A percentile compares a stretch with the other conserved stretches of the same genome.
phyloP scores from a whole-genome alignment of 2,113 vertebrate genomes.

The Gambusia holbrooki region DNA sequence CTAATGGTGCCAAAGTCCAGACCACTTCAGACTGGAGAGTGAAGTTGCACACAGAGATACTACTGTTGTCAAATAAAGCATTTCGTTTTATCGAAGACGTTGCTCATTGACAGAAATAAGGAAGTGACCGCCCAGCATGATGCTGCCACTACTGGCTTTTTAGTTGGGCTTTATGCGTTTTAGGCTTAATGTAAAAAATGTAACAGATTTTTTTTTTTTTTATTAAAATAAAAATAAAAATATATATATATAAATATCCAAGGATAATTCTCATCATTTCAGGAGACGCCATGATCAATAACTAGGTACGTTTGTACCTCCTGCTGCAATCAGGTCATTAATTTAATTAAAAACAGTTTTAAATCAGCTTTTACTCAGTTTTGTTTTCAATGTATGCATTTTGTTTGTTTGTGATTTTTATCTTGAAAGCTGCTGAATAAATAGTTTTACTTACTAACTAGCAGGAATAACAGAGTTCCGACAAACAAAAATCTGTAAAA shows the following conservation, averaged over 20 bases:
- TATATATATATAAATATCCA: too few species aligned
- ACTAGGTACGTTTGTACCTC: not conserved
- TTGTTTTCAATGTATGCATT: too few species aligned
- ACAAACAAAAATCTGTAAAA: constrained; percentile 78
- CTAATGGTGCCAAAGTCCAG: constrained; percentile 18
- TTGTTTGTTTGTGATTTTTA: too few species aligned
- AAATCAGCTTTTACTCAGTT: too few species aligned
- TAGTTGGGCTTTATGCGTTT: not conserved
- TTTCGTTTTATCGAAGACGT: not conserved
- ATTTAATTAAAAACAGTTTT: not conserved
- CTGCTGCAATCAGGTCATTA: not conserved
- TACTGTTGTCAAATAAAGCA: constrained; percentile 56
- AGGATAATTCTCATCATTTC: too few species aligned
- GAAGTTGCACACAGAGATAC: constrained; percentile 3
- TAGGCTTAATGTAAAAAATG: not conserved
- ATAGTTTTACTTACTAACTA: too few species aligned
- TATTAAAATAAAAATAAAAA: too few species aligned
- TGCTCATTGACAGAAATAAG: not conserved
- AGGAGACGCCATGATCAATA: too few species aligned
- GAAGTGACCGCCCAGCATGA: not conserved
- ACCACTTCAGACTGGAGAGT: constrained; percentile 7
- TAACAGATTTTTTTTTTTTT: too few species aligned
- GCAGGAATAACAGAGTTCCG: not conserved
- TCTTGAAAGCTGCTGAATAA: too few species aligned
- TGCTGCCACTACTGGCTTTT: not conserved